Evolutionary conservation across 1,140 invertebrate genomes (phyloP).

Genomic region (Campoletis sonorensis): DNA sequence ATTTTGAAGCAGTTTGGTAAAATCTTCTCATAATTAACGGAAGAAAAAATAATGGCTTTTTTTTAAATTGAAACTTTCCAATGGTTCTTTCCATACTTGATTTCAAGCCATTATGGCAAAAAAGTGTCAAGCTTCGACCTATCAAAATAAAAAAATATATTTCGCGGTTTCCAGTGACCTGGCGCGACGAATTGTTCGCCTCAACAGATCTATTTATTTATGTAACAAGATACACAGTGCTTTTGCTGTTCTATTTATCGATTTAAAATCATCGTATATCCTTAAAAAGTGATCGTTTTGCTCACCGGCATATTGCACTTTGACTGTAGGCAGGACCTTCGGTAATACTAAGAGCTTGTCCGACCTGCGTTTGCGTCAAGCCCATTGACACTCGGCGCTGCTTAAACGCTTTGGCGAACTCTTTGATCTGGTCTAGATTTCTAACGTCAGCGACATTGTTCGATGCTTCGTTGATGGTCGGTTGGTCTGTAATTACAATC

Average conservation of each 20-base stretch:
- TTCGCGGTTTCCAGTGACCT: constrained; percentile 74
- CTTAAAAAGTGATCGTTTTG: constrained; percentile 5
- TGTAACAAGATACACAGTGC: background rate
- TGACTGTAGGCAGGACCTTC: constrained; percentile 99
- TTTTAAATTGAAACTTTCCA: background rate
- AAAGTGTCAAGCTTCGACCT: constrained; percentile 28
- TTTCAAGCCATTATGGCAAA: constrained; percentile 12
- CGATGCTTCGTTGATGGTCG: constrained; percentile 94
- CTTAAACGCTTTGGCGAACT: constrained; percentile 98
- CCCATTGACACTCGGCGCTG: constrained; percentile 93
- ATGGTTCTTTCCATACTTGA: background rate
- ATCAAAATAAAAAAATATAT: constrained; percentile 50
- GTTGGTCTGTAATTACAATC: constrained; percentile 82
- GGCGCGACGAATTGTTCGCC: constrained; percentile 59
- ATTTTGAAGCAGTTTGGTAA: background rate
- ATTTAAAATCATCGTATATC: constrained; percentile 48
- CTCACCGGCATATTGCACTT: constrained; percentile 98
- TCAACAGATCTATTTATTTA: constrained; percentile 5
- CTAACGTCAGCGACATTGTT: constrained; percentile 97
- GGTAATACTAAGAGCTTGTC: constrained; percentile 95
- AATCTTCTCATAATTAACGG: background rate
- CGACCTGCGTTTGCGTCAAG: constrained; percentile 97
- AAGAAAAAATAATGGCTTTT: background rate
- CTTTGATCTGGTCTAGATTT: constrained; percentile 98
- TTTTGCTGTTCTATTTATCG: constrained; percentile 15